phyloP scores from a whole-genome alignment of 2,113 vertebrate species.

The Otocyon megalotis region DNA sequence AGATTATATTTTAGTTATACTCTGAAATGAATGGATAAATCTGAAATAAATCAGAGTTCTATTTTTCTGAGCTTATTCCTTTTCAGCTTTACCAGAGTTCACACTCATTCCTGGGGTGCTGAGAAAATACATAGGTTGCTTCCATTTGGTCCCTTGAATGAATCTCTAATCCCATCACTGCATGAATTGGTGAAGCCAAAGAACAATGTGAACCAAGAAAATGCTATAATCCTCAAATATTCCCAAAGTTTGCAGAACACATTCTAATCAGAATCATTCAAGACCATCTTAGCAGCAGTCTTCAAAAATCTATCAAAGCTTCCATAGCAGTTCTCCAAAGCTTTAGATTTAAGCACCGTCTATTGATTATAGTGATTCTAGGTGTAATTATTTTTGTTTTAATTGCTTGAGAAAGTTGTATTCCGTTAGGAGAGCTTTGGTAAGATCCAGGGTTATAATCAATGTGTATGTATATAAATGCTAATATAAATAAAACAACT shows the following conservation, averaged over 20 bases:
- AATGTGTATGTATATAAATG: neutral
- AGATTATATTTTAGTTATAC: neutral
- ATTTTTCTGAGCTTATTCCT: neutral
- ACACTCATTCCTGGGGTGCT: neutral
- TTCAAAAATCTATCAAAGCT: neutral
- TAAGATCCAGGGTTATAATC: neutral
- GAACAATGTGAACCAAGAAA: neutral
- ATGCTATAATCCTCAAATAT: neutral
- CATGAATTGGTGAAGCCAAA: neutral
- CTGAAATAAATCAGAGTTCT: neutral
- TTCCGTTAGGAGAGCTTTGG: neutral
- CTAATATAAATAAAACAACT: neutral
- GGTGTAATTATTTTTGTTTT: neutral
- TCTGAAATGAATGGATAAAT: neutral
- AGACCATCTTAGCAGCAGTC: neutral
- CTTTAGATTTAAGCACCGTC: neutral
- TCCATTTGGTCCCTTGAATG: neutral
- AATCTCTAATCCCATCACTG: neutral
- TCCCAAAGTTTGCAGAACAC: neutral
- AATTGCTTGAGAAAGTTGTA: neutral
- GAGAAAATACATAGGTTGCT: slow-evolving; percentile 3
- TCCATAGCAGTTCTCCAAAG: neutral
- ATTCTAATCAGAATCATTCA: neutral
- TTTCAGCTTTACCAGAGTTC: neutral
- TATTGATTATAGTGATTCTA: neutral